Base-by-base conservation (phyloP, 2,797 vertebrate species). In the Xenopus petersii region DNA sequence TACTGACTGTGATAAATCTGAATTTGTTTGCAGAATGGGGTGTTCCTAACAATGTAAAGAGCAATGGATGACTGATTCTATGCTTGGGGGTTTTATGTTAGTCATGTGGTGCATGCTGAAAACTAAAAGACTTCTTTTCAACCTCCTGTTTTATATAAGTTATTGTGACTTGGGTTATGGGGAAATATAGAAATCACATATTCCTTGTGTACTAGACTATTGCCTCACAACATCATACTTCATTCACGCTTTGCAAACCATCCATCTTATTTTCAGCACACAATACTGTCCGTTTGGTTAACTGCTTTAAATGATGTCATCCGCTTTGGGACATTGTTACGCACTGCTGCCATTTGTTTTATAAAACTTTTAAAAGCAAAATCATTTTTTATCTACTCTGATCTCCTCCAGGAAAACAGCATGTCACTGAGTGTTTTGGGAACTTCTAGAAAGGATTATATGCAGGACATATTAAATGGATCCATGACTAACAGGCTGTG, bases 401-500 rank as follows among this genome's bases (percentile, higher is more conserved):
- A 51, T 56, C 56, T 74, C 46, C 51, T 66, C 62, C 70, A n/a
- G 12, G 81, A 85, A 81, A 84, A 55, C 4, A 55, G 16, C 54
- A 87, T 87, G 81, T 86, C 86, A 87, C 81, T 87, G 84, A 79
- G 74, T 80, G 80, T 84, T 82, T 76, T 77, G 73, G 70, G 75
- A 81, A 87, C 80, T 80, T 86, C 86, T 85, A 86, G 84, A 83
- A 84, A 82, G 86, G 87, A 90, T 91, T 91, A 92, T 82, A 89
- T 74, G 79, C 86, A 85, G 12, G 0, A 86, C 83, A 83, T 83
- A 89, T 89, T 90, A 90, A 91, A 89, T 58, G 79, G 87, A 85
- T 80, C 88, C 90, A 87, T 91, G 88, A 91, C 90, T 93, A 92
- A 92, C 79, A 2, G 84, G 66, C 86, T 90, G 83, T 91, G 90